A percentile compares a stretch with the other conserved stretches of the same genome.
These are phyloP conservation scores for Halcyon smyrnensis DNA, from an alignment of 2,797 vertebrate species.

Conservation along the genomic window DNA sequence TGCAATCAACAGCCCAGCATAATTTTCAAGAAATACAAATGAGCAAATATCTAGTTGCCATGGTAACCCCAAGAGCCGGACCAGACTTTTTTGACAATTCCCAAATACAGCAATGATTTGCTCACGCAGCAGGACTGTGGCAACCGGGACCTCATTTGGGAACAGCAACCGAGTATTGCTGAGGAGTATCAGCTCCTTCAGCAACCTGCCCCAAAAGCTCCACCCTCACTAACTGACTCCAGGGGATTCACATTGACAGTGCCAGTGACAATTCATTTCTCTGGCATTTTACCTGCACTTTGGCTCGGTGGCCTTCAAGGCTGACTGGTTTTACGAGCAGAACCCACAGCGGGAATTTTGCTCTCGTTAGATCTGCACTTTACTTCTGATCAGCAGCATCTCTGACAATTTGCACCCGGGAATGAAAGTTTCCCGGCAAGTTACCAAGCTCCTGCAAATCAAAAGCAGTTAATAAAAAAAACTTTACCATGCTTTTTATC, in stretches of 20 bases:
- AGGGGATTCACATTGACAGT: rapidly evolving
- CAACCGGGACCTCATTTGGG: rapidly evolving
- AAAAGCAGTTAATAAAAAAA: not conserved
- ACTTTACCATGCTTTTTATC: rapidly evolving
- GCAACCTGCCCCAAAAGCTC: not conserved
- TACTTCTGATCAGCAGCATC: rapidly evolving
- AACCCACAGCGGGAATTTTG: rapidly evolving
- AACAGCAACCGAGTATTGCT: not conserved
- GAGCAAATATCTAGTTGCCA: slow-evolving; percentile 34
- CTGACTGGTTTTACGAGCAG: rapidly evolving
- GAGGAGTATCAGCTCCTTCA: not conserved
- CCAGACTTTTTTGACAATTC: not conserved
- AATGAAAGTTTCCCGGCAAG: not conserved
- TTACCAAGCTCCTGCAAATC: not conserved
- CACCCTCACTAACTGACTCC: not conserved
- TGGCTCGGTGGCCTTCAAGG: not conserved
- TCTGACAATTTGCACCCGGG: not conserved
- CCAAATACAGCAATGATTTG: not conserved
- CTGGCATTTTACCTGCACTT: rapidly evolving
- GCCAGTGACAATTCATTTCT: not conserved
- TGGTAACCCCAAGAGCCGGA: slow-evolving; percentile 1
- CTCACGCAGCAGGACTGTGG: rapidly evolving
- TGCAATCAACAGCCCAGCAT: slow-evolving; percentile 26
- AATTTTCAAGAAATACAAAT: slow-evolving; percentile 59
- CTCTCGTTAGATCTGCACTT: not conserved